Base-by-base conservation (phyloP, 2,888 invertebrate species). In the Lobophora halterata region DNA sequence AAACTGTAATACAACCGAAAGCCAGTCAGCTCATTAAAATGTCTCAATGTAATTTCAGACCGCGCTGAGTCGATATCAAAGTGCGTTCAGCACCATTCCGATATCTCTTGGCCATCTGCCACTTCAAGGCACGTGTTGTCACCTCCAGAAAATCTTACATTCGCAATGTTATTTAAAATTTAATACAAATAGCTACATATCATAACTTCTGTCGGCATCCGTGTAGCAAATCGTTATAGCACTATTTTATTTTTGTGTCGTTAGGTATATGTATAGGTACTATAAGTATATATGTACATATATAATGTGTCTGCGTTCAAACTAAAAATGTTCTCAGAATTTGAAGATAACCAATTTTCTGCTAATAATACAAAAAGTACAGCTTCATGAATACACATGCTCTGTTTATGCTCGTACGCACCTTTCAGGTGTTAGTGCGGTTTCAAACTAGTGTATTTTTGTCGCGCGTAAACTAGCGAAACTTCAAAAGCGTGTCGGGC, bases 81-180 rank as follows among this genome's bases (percentile, higher is more conserved):
- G 56, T 55, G 47, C 50, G 41, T 55, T 49, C 48, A 44, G 29
- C 44, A 41, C 38, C 27, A 38, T 50, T 51, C 46, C 39, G 38
- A 35, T 54, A 46, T 57, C 42, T 43, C 49, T 55, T 66, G 64
- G 65, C 53, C 14, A 44, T 39, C 24, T 52, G 65, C 65, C 65
- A 64, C 52, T 30, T 36, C 29, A 32, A 55, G 46, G 49, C 54
- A 51, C 58, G 29, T 49, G 56, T 46, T 62, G 56, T 59, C 52
- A 58, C 55, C 58, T 60, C 57, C 49, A 53, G 54, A 55, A 55
- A 52, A 55, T 52, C 54, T 52, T 57, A 55, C 54, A 54, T 52
- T 57, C 54, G 40, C 48, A 50, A 55, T 49, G 45, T 45, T 46
- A 53, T 44, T 57, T 47, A 58, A n/a, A 65, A 58, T 63, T 54